Base-by-base conservation (phyloP, 1,140 invertebrate genomes). In the Stratiolaelaps scimitus region DNA sequence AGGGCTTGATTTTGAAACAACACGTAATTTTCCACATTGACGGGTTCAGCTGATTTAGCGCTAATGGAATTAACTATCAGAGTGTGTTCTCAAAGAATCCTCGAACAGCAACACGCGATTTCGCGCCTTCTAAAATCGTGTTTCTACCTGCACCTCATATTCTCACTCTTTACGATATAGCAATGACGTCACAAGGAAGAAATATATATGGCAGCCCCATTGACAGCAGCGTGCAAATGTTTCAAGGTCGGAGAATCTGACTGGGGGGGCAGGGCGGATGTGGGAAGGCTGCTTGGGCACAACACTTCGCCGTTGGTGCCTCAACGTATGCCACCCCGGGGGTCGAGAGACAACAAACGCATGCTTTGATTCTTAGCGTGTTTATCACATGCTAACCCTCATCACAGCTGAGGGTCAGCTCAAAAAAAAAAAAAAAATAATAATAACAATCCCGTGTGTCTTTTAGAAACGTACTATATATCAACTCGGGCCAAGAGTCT, bases 401-500 rank as follows among this genome's bases (percentile, higher is more conserved):
- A n/a, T n/a, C n/a, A n/a, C n/a, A n/a, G n/a, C n/a, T n/a, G n/a
- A n/a, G n/a, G n/a, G n/a, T n/a, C n/a, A n/a, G n/a, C n/a, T n/a
- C n/a, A n/a, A n/a, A n/a, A n/a, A n/a, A n/a, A n/a, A 13, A 13
- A 45, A 45, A 45, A 45, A 13, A 45, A 45, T 45, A 13, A 13
- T n/a, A 13, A 13, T n/a, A 45, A 45, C 13, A 45, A 45, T n/a
- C n/a, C n/a, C 44, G 20, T 5, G 4, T 48, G 19, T 28, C 4
- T 26, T 34, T 2, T 23, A 60, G 53, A 60, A 60, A 19, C 53
- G 4, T 60, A 60, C 10, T 60, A 20, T 34, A 23, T 60, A 2
- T 26, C 53, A 15, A 15, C 53, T 4, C 53, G 53, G n/a, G 26
- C 53, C 17, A 60, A 60, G 20, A 60, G 26, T 26, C 53, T 60